Base-by-base conservation (phyloP, 2,888 invertebrate genomes). In the Drosophila subsilvestris region DNA sequence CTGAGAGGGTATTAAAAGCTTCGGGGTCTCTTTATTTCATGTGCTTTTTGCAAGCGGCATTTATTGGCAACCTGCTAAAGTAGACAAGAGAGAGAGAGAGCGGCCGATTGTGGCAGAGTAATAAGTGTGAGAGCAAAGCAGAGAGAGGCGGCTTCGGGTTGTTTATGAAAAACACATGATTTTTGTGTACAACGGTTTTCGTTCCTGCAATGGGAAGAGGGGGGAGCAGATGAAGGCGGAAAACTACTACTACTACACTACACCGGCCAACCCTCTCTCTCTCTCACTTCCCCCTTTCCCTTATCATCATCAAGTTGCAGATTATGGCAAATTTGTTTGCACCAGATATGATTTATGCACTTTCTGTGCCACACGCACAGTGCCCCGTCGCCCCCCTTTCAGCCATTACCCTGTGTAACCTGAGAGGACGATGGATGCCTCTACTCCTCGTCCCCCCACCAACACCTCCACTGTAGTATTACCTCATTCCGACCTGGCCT, bases 161-260 rank as follows among this genome's bases (percentile, higher is more conserved):
- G 79, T 78, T 86, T 89, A 80, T 89, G 83, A 77, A 89, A 89
- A 88, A 85, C 88, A 88, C 86, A 88, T 89, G 88, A 81, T 89
- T 78, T 74, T 72, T 78, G 68, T 74, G 57, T 75, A 78, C 62
- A 72, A 49, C 63, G 65, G 56, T 58, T 67, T 74, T 60, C 3
- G 22, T 4, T 77, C 48, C 58, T 37, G 70, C 56, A 59, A 58
- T 42, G 54, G 50, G 45, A 12, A 25, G 20, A 50, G 43, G 14
- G 45, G 7, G 29, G 42, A n/a, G 43, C 17, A 8, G 25, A 47
- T 0, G 55, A 25, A 10, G 18, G 10, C 20, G 32, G 32, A 44
- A 50, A 54, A 20, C 37, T 17, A 58, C 57, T 57, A 58, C 57
- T 57, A 60, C 60, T 14, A 60, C 61, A 20, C 44, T 10, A 54